Evolutionary conservation across 2,888 invertebrate genomes (phyloP).

Genomic region (Eilema griseolum): DNA sequence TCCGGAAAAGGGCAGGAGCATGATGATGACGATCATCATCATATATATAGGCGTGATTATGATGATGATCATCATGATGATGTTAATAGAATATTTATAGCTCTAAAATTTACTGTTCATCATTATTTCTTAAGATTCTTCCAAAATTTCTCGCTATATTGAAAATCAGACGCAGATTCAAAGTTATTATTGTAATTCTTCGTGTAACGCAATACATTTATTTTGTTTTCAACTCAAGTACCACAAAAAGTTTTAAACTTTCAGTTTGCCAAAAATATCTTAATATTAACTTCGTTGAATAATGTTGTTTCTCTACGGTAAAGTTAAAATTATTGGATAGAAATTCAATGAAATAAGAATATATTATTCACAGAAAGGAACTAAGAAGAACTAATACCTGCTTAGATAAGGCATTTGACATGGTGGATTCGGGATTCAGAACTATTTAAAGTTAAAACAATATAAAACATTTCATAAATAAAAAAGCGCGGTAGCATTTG

Average conservation of each 20-base stretch:
- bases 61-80: too few relatives aligned
- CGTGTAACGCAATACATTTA: conserved; percentile 40
- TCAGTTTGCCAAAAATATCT: conserved; percentile 22
- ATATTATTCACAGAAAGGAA: neutral
- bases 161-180: conserved; percentile 48
- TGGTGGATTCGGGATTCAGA: too few relatives aligned
- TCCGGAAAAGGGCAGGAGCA: too few relatives aligned
- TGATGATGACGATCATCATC: too few relatives aligned
- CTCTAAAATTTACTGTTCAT: neutral
- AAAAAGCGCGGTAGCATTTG: too few relatives aligned
- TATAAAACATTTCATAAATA: too few relatives aligned
- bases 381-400: too few relatives aligned
- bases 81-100: too few relatives aligned
- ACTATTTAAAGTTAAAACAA: too few relatives aligned
- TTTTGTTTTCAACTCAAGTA: conserved; percentile 24
- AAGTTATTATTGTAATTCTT: conserved; percentile 53
- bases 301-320: conserved; percentile 1
- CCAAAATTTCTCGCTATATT: neutral
- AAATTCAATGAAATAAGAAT: conserved; percentile 7
- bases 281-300: conserved; percentile 9
- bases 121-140: neutral
- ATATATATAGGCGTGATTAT: too few relatives aligned
- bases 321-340: conserved; percentile 3
- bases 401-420: too few relatives aligned
- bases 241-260: conserved; percentile 18